These are phyloP conservation scores for Pyrocephalus nanus DNA, from an alignment of 2,797 vertebrate species.

Conservation along the genomic window DNA sequence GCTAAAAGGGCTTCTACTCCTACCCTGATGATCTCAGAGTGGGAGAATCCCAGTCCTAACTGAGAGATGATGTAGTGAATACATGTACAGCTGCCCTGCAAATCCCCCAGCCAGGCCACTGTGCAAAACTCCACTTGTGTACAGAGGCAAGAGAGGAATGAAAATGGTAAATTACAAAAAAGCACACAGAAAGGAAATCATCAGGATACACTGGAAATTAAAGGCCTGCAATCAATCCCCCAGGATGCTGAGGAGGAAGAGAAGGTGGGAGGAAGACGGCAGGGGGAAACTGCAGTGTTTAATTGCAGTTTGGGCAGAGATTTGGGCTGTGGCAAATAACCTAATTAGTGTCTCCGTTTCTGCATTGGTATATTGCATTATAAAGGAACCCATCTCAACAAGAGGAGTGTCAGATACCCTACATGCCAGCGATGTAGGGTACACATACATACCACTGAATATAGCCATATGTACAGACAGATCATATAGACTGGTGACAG, in stretches of 20 bases:
- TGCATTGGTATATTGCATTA: background rate
- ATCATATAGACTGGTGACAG: background rate
- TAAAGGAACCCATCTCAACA: background rate
- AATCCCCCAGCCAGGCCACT: background rate
- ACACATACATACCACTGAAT: background rate
- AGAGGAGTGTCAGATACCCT: background rate
- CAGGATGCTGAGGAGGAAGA: background rate
- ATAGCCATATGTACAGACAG: background rate
- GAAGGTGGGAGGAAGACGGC: background rate
- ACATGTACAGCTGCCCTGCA: background rate
- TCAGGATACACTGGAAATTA: background rate
- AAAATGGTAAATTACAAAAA: background rate
- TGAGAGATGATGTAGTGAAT: background rate
- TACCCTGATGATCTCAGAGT: background rate
- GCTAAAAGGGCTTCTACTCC: background rate
- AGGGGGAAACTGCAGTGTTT: background rate
- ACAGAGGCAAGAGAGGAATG: background rate
- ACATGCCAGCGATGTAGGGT: background rate
- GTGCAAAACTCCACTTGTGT: background rate
- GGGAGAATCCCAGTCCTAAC: background rate
- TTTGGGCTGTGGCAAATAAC: background rate
- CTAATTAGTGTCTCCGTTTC: background rate
- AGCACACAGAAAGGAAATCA: background rate
- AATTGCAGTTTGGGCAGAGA: background rate
- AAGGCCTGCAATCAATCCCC: background rate